Percentiles rank a stretch among this genome's conserved stretches.
phyloP scores from a whole-genome alignment of 2,797 vertebrate genomes.

The Gambelia wislizenii region DNA sequence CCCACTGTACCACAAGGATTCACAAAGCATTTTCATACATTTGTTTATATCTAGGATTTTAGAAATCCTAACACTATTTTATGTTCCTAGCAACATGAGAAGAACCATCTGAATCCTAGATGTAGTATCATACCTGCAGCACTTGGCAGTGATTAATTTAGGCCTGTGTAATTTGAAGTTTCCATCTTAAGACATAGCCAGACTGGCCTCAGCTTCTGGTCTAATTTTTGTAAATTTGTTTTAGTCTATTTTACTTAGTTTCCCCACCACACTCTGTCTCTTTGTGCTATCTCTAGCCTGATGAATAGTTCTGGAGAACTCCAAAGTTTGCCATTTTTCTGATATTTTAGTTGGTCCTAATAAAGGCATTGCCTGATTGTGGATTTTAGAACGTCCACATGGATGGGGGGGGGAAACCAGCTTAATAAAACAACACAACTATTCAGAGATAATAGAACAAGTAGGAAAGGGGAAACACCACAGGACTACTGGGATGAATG shows the following conservation, averaged over 20 bases:
- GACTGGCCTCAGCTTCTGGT: neutral
- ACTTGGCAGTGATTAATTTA: neutral
- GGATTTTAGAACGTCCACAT: neutral
- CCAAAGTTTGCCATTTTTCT: neutral
- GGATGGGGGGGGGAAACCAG: neutral
- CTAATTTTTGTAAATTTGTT: neutral
- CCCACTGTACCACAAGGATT: conserved; percentile 30
- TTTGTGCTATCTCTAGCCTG: neutral
- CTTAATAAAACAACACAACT: neutral
- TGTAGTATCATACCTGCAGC: neutral
- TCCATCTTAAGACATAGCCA: neutral
- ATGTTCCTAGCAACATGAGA: conserved; percentile 34
- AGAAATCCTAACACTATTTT: neutral
- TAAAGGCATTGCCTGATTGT: neutral
- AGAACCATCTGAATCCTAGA: neutral
- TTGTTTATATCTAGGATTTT: conserved; percentile 33
- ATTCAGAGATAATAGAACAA: conserved; percentile 26
- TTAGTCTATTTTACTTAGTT: too few species aligned
- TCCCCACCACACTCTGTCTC: neutral
- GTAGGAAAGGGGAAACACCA: conserved; percentile 33
- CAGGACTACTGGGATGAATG: conserved; percentile 52
- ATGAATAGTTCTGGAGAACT: neutral
- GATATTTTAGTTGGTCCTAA: neutral
- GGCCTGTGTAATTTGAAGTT: neutral
- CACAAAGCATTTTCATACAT: neutral